Evolutionary conservation across 2,888 invertebrate species (phyloP).

Genomic region (Oeneis ivallda): DNA sequence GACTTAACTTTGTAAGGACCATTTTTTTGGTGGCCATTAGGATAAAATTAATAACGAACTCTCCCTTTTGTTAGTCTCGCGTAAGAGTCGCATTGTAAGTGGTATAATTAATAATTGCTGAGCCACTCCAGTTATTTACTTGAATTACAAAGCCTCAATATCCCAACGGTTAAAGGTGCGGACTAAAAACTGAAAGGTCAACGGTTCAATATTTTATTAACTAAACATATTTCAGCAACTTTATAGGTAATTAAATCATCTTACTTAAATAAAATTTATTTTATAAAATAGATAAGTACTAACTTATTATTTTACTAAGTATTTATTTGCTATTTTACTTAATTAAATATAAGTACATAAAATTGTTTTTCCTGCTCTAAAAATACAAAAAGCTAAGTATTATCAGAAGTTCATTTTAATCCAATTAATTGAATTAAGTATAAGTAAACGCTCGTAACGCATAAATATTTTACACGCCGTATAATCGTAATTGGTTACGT

Average conservation of each 20-base stretch:
- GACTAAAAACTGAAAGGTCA: no score
- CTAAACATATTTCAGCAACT: no score
- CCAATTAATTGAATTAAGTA: slow-evolving; percentile 15
- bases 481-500: slow-evolving; percentile 4
- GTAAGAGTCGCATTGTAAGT: slow-evolving; percentile 11
- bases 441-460: background rate
- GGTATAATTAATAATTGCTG: slow-evolving; percentile 1
- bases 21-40: slow-evolving; percentile 41
- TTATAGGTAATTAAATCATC: no score
- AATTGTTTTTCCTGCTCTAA: background rate
- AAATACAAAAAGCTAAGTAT: no score
- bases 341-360: background rate
- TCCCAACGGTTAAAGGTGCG: no score
- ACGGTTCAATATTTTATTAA: no score
- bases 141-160: no score
- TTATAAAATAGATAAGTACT: no score
- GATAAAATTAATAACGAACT: slow-evolving; percentile 40
- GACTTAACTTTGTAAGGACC: slow-evolving; percentile 53
- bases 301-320: background rate
- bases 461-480: slow-evolving; percentile 1
- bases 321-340: background rate
- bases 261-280: no score
- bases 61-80: slow-evolving; percentile 36
- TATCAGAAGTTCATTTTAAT: background rate
- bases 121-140: background rate